Conservation (phyloP, 2,797 vertebrate genomes). For the Hylomyscus alleni region DNA sequence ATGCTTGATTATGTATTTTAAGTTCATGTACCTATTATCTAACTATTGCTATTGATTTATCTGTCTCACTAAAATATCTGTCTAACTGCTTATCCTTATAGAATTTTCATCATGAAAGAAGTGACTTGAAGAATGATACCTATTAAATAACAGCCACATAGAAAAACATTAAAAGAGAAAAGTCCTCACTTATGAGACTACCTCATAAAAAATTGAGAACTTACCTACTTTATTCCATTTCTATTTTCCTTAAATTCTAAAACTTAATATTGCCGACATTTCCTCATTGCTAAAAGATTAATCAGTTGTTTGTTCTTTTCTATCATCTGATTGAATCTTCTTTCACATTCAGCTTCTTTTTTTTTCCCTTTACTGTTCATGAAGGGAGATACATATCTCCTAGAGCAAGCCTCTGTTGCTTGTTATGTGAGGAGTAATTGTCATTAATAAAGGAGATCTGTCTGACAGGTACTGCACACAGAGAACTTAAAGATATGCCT, state of each 20-base stretch:
- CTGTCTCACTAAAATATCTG: not conserved
- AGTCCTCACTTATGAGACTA: not conserved
- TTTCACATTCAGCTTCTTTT: not conserved
- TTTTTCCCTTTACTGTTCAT: not conserved
- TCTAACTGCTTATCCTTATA: not conserved
- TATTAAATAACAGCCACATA: conserved; percentile 32
- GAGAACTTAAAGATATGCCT: not conserved
- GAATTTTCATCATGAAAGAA: not conserved
- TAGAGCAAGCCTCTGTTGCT: not conserved
- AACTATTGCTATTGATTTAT: not conserved
- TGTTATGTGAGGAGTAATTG: not conserved
- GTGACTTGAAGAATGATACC: not conserved
- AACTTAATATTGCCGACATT: not conserved
- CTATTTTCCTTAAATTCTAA: not conserved
- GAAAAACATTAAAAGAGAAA: conserved; percentile 35
- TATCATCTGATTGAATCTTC: not conserved
- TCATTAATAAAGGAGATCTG: conserved; percentile 10
- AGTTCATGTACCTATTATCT: not conserved
- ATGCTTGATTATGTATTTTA: not conserved
- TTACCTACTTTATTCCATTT: conserved; percentile 26
- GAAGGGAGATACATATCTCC: not conserved
- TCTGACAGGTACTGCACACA: not conserved
- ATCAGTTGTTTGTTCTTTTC: conserved; percentile 34
- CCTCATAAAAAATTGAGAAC: not conserved
- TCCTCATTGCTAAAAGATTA: conserved; percentile 30